A percentile compares a stretch with the other conserved stretches of the same genome.
phyloP scores from a whole-genome alignment of 2,113 vertebrate species.

The Cygnus buccinator region DNA sequence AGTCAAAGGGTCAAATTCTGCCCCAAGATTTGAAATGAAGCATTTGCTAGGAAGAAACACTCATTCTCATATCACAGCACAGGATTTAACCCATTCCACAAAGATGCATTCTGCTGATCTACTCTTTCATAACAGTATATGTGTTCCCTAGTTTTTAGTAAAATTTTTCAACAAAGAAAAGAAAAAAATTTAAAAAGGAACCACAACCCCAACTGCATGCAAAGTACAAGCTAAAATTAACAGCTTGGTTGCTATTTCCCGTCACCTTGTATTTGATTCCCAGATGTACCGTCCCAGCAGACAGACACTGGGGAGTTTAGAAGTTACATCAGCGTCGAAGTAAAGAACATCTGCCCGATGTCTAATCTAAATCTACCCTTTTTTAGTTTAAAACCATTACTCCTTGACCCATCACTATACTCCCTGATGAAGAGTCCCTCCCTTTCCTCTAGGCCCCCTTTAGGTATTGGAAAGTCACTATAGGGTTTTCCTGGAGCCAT shows the following conservation, averaged over 20 bases:
- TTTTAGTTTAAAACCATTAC: too few relatives aligned
- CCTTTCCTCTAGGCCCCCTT: too few relatives aligned
- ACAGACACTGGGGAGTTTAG: slow-evolving; percentile 52
- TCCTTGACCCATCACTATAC: too few relatives aligned
- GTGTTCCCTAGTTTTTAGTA: not conserved
- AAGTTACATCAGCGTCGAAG: slow-evolving; percentile 19
- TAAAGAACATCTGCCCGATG: too few relatives aligned
- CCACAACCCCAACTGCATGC: not conserved
- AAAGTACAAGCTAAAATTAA: not conserved
- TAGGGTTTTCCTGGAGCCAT: too few relatives aligned
- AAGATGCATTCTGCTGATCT: not conserved
- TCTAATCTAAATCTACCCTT: too few relatives aligned
- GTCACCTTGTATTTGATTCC: not conserved
- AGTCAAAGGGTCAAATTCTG: not conserved
- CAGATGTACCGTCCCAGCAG: not conserved
- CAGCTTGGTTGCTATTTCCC: not conserved
- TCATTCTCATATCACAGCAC: not conserved
- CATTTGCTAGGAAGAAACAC: not conserved
- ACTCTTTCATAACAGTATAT: not conserved
- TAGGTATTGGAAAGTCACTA: too few relatives aligned
- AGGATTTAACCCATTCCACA: not conserved
- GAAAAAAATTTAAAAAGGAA: not conserved
- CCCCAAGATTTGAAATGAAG: not conserved
- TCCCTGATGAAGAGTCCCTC: too few relatives aligned
- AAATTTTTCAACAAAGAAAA: not conserved